A percentile compares a stretch with the other conserved stretches of the same genome.
phyloP scores from a whole-genome alignment of 2,797 vertebrate genomes.

The Oreortyx pictus region DNA sequence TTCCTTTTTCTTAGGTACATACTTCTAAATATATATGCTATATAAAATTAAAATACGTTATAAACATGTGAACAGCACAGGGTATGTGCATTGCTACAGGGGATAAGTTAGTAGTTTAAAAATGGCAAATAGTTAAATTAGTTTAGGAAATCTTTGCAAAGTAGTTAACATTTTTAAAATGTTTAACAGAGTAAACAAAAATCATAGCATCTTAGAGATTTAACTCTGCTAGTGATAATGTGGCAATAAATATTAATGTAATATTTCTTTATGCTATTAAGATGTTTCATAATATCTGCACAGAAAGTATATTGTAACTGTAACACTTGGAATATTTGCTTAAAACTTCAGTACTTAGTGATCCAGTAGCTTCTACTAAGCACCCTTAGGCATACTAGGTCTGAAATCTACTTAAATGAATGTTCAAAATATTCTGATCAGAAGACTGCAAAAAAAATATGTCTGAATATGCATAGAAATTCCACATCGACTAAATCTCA shows the following conservation, averaged over 20 bases:
- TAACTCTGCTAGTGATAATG: background rate
- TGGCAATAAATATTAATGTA: background rate
- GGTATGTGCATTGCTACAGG: background rate
- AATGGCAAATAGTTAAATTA: background rate
- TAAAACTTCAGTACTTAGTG: background rate
- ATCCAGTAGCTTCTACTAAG: background rate
- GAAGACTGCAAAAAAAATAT: background rate
- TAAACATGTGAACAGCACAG: background rate
- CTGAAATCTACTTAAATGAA: background rate
- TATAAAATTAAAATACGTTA: background rate
- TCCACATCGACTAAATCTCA: background rate
- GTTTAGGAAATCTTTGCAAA: background rate
- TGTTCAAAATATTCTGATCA: background rate
- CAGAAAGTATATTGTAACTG: background rate
- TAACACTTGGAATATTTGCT: background rate
- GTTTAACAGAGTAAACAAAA: conserved; percentile 37
- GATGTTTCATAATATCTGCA: background rate
- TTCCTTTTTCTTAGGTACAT: background rate
- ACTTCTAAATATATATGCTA: background rate
- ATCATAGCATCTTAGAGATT: background rate
- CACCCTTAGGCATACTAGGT: background rate
- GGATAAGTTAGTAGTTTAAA: background rate
- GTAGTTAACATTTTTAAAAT: background rate
- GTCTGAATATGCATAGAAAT: background rate
- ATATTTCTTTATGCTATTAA: background rate